Evolutionary conservation across 2,113 vertebrate genomes (phyloP).

Genomic region (Cynopterus brachyotis): DNA sequence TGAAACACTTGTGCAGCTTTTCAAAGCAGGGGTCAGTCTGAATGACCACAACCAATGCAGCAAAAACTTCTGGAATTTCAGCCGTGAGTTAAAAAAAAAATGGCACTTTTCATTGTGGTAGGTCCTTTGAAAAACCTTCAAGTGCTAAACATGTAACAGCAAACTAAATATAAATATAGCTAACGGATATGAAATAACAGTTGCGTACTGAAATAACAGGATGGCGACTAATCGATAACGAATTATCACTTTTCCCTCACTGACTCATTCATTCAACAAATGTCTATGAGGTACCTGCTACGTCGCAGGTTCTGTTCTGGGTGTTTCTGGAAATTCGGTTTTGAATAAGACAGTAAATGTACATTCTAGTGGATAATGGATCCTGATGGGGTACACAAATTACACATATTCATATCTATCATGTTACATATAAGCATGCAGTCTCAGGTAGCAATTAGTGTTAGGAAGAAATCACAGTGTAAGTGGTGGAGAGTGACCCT

Average conservation of each 20-base stretch:
- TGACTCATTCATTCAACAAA: background rate
- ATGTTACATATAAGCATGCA: background rate
- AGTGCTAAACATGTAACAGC: background rate
- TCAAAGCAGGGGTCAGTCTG: conserved; percentile 37
- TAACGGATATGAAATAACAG: background rate
- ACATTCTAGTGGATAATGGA: background rate
- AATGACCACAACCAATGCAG: conserved; percentile 21
- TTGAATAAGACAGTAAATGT: background rate
- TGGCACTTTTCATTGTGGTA: background rate
- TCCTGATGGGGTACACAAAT: background rate
- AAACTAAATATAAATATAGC: background rate
- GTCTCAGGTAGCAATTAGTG: background rate
- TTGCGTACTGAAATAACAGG: background rate
- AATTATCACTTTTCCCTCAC: background rate
- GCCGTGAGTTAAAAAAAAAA: background rate
- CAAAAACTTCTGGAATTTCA: conserved; percentile 26
- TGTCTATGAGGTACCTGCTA: background rate
- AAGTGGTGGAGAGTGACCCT: background rate
- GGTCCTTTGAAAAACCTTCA: background rate
- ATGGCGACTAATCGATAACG: background rate
- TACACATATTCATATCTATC: background rate
- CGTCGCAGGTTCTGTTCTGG: background rate
- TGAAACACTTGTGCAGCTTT: background rate
- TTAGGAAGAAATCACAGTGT: background rate
- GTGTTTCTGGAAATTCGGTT: background rate